Conservation (phyloP, 1,140 invertebrate species). For the Batillaria attramentaria region DNA sequence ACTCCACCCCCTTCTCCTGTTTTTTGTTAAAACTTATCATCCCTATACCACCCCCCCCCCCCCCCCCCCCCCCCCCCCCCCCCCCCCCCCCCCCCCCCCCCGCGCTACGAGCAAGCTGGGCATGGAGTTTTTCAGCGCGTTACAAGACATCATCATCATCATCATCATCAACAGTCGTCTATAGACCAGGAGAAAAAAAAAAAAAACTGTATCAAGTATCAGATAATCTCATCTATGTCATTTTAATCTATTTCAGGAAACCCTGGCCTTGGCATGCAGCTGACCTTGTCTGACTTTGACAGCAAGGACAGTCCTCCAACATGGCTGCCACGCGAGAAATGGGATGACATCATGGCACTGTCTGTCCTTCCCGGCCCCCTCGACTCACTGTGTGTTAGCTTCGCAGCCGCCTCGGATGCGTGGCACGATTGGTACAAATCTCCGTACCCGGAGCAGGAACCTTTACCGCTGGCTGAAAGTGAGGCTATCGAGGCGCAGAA, state of each 20-base stretch:
- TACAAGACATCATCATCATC: too few relatives aligned
- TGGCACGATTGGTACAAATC: slow-evolving; percentile 67
- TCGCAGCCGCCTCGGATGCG: slow-evolving; percentile 58
- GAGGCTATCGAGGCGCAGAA: slow-evolving; percentile 8
- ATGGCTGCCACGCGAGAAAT: slow-evolving; percentile 68
- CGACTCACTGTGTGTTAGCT: slow-evolving; percentile 67
- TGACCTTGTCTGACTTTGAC: slow-evolving; percentile 70
- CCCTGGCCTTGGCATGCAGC: slow-evolving; percentile 69
- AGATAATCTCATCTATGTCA: not conserved
- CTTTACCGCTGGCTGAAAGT: slow-evolving; percentile 52
- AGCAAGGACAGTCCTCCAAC: slow-evolving; percentile 58
- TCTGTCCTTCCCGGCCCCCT: slow-evolving; percentile 70
- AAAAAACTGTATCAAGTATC: too few relatives aligned
- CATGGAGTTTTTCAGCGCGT: too few relatives aligned
- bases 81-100: too few relatives aligned
- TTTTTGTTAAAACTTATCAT: too few relatives aligned
- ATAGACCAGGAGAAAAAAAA: too few relatives aligned
- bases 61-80: too few relatives aligned
- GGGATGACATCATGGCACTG: slow-evolving; percentile 70
- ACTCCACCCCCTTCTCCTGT: too few relatives aligned
- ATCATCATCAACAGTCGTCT: too few relatives aligned
- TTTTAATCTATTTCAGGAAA: slow-evolving; percentile 60
- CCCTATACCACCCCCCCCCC: too few relatives aligned
- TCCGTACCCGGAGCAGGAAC: slow-evolving; percentile 61
- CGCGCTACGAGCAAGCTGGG: too few relatives aligned